Base-by-base conservation (phyloP, 2,113 vertebrate genomes). In the Glaucidium brasilianum region DNA sequence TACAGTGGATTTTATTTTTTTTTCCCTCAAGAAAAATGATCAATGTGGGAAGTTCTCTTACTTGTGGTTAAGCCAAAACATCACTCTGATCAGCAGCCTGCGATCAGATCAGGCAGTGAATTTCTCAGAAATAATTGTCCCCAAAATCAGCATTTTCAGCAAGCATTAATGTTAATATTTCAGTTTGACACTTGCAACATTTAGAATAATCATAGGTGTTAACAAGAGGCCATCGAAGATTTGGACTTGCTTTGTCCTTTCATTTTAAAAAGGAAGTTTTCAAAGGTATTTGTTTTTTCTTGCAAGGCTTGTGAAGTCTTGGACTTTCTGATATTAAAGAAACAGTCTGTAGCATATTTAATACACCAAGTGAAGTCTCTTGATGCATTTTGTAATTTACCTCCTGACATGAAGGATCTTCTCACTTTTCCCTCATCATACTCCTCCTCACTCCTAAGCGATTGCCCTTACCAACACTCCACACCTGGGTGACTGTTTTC, bases 1-100 rank as follows among this genome's bases (percentile, higher is more conserved):
- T 74, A 59, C 59, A 27, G 76, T 17, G 64, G 41, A 29, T 11
- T n/a, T 62, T 76, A n/a, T 85, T 35, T 69, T 66, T 76, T 77
- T 58, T 66, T 58, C 66, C 80, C 82, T 84, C 49, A 66, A 90
- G 39, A 74, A 79, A 92, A 94, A 93, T 82, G 88, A 93, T 92
- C 29, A 1, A 34, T 76, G 58, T 78, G 66, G 67, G 90, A 96
- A 95, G 34, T 62, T 92, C 82, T 81, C n/a, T 85, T 71, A n/a
- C 34, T 88, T 78, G 90, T 80, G 83, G 85, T 68, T 89, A 79
- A 82, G 43, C 29, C 78, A 92, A 77, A 91, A 10, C 72, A 85
- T 78, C 35, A 14, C 20, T 83, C 45, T n/a, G 69, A 76, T 92
- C 90, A 94, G 91, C 49, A 86, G 75, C 60, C 52, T 72, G 56